Conservation (phyloP, 2,113 vertebrate genomes). For the Eidolon helvum region DNA sequence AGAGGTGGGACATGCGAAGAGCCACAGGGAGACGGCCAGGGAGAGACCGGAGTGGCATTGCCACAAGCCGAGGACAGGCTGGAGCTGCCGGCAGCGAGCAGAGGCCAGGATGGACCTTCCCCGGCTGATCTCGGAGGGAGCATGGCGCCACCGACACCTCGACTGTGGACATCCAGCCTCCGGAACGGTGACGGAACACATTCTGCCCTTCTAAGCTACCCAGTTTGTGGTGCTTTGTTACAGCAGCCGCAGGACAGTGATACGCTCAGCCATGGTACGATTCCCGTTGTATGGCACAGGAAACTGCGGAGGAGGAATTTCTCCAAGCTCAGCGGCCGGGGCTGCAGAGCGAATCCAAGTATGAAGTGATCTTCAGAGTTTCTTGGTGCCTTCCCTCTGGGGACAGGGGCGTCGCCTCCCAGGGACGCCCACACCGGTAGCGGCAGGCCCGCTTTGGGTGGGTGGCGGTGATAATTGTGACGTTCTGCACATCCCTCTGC, state of each 20-base stretch:
- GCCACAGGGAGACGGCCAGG: fast-evolving
- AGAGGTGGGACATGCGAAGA: background rate
- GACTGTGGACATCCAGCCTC: background rate
- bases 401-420: fast-evolving
- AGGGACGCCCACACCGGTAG: fast-evolving
- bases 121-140: no score
- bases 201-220: background rate
- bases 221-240: background rate
- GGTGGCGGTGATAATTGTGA: fast-evolving
- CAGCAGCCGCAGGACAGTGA: fast-evolving
- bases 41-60: fast-evolving
- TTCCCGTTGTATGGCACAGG: no score
- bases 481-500: fast-evolving
- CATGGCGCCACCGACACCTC: fast-evolving
- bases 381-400: background rate
- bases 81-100: background rate
- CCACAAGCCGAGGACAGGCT: no score
- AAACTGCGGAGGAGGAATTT: no score
- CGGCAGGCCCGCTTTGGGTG: background rate
- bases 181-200: background rate
- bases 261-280: fast-evolving
- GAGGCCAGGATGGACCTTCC: background rate
- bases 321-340: fast-evolving
- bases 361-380: fast-evolving
- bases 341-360: fast-evolving